phyloP scores from a whole-genome alignment of 1,140 invertebrate species.

The Chironomus tepperi region DNA sequence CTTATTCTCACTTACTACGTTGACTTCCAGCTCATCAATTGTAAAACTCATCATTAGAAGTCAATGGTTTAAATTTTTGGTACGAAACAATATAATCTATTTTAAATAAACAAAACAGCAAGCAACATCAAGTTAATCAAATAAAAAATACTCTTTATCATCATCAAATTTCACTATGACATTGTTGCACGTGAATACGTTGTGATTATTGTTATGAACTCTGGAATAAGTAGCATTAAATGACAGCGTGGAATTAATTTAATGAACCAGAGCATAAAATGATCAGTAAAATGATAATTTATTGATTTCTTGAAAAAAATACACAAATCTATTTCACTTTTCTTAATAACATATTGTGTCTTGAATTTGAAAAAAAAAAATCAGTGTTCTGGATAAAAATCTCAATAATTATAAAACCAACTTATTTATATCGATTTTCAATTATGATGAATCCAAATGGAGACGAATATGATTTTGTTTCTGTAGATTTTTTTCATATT shows the following conservation, averaged over 20 bases:
- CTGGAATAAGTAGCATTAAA: not conserved
- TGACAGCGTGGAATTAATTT: not conserved
- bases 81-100: too few relatives aligned
- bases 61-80: too few relatives aligned
- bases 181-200: not conserved
- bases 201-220: not conserved
- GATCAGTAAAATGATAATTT: slow-evolving; percentile 7
- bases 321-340: not conserved
- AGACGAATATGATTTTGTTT: not conserved
- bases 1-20: not conserved
- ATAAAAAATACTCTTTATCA: not conserved
- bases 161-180: slow-evolving; percentile 9
- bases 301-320: not conserved
- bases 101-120: too few relatives aligned
- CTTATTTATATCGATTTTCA: slow-evolving; percentile 9
- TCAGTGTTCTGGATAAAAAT: not conserved
- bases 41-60: too few relatives aligned
- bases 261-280: not conserved
- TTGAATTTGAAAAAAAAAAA: not conserved
- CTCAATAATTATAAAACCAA: not conserved
- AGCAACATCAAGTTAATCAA: not conserved
- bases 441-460: not conserved
- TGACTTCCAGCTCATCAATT: not conserved
- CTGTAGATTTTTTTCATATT: not conserved
- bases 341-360: not conserved